Conservation (phyloP, 1,140 invertebrate species). For the Stenopsyche tienmushanensis region DNA sequence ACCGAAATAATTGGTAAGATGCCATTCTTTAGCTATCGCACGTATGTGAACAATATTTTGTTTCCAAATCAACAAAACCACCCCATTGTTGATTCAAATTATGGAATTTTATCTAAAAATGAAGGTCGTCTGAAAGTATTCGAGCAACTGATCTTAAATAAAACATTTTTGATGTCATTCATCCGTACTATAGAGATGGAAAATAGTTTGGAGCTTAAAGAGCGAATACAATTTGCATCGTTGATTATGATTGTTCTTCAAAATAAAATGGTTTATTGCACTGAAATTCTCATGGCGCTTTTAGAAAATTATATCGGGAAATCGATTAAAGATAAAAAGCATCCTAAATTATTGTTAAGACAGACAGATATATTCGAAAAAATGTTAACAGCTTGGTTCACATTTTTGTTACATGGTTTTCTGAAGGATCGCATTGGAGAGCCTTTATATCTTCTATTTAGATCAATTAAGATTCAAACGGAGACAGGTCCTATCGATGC, state of each 20-base stretch:
- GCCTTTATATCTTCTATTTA: conserved; percentile 94
- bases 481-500: conserved; percentile 99
- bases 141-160: conserved; percentile 95
- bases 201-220: too few species aligned
- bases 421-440: conserved; percentile 94
- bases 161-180: conserved; percentile 95
- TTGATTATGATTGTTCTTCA: conserved; percentile 98
- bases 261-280: conserved; percentile 99
- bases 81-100: conserved; percentile 87
- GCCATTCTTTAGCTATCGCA: conserved; percentile 95
- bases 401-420: conserved; percentile 96
- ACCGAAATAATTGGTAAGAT: conserved; percentile 93
- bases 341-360: conserved; percentile 93
- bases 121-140: conserved; percentile 91
- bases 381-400: conserved; percentile 99
- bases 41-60: conserved; percentile 97
- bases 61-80: conserved; percentile 96
- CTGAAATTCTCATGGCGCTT: conserved; percentile 97
- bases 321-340: conserved; percentile 96
- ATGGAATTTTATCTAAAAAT: conserved; percentile 87
- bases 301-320: conserved; percentile 96
- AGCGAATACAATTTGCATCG: too few species aligned
- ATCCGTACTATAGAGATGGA: conserved; percentile 96
- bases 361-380: conserved; percentile 98
- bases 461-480: conserved; percentile 98